These are phyloP conservation scores for Amblyjoppa proteus DNA, from an alignment of 2,888 invertebrate genomes.

Conservation along the genomic window DNA sequence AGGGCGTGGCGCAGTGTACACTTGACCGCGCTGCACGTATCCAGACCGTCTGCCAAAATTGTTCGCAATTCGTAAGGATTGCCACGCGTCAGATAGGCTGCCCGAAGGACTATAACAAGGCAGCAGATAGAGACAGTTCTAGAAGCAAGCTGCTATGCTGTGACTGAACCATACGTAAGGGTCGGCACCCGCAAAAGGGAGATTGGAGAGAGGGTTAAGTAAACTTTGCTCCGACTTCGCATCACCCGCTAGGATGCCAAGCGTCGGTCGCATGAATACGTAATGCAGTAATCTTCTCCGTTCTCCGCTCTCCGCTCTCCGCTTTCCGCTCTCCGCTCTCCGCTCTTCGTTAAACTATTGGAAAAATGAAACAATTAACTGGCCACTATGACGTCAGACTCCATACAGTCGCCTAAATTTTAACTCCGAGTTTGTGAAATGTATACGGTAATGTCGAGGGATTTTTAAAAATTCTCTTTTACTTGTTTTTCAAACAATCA, in stretches of 20 bases:
- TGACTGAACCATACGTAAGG: background rate
- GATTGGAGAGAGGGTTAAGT: constrained; percentile 60
- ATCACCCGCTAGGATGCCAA: constrained; percentile 68
- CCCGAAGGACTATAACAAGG: constrained; percentile 41
- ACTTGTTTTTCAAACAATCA: too few species aligned
- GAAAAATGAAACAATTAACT: background rate
- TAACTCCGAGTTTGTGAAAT: too few species aligned
- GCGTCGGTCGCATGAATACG: constrained; percentile 73
- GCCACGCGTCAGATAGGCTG: constrained; percentile 17
- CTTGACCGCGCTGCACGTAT: constrained; percentile 52
- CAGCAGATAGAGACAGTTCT: constrained; percentile 52
- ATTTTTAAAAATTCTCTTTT: too few species aligned
- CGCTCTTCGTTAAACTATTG: background rate
- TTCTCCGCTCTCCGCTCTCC: constrained; percentile 9
- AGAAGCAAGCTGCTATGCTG: constrained; percentile 47
- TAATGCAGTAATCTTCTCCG: constrained; percentile 72
- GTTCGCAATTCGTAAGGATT: constrained; percentile 58
- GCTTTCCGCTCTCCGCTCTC: background rate
- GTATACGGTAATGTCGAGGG: too few species aligned
- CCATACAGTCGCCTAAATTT: background rate
- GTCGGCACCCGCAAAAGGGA: constrained; percentile 40
- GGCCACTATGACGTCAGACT: background rate
- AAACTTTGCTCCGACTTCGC: constrained; percentile 74
- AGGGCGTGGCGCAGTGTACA: constrained; percentile 45
- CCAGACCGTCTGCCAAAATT: constrained; percentile 63